These are phyloP conservation scores for Myotis vivesi DNA, from an alignment of 2,797 vertebrate genomes.

Conservation along the genomic window DNA sequence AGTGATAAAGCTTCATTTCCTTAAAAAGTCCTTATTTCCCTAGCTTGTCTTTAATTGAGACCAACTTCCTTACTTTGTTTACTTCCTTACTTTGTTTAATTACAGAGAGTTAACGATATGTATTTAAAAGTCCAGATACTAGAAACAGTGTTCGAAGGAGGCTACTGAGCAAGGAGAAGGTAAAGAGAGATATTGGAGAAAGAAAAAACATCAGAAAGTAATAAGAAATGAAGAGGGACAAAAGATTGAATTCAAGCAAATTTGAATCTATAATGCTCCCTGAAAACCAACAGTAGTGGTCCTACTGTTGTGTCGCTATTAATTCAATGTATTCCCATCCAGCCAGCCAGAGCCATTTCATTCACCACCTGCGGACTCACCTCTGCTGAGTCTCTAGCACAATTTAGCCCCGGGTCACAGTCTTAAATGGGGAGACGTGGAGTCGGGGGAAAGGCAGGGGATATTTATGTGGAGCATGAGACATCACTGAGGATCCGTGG, in stretches of 20 bases:
- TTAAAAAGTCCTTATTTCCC: conserved; percentile 53
- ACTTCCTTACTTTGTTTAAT: conserved; percentile 54
- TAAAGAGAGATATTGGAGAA: neutral
- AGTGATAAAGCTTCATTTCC: conserved; percentile 53
- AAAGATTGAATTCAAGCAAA: neutral
- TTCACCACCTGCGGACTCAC: neutral
- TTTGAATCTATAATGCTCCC: neutral
- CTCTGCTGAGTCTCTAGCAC: neutral
- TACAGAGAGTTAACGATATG: neutral
- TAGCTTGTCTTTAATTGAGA: conserved; percentile 22
- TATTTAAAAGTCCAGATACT: neutral
- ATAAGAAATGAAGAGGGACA: neutral
- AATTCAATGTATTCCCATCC: neutral
- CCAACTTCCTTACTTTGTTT: neutral
- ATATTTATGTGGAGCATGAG: no score
- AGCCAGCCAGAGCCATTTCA: no score
- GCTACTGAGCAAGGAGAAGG: neutral
- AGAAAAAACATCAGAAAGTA: neutral
- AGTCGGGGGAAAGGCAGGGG: neutral
- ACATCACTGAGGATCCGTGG: neutral
- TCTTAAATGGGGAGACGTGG: neutral
- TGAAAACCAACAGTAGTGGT: neutral
- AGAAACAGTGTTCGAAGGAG: neutral
- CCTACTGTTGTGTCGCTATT: rapidly evolving
- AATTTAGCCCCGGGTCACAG: neutral